Evolutionary conservation across 2,113 vertebrate species (phyloP), one percentile per base, ranked within the genome.

Genomic region (Hemibagrus wyckioides): DNA sequence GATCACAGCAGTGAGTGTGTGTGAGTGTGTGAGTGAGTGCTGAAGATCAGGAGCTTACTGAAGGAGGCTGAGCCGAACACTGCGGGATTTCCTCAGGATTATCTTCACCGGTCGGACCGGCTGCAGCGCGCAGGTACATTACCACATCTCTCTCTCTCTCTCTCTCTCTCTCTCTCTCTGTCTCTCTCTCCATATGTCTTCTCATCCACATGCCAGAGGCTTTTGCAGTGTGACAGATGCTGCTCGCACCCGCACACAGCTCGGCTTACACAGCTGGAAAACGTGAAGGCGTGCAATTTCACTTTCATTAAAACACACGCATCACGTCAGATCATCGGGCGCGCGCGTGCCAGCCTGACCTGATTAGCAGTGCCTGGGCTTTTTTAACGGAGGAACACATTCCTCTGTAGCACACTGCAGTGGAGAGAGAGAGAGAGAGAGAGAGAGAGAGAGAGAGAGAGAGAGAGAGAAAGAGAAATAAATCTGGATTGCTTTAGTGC

Each of bases 21-120:
- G 88, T 89, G 33, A 83, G 65, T 9, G 86, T 23, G 86, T 82
- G 75, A 52, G 73, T 77, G 86, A 73, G 79, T 36, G 81, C 82
- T 75, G 52, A 67, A n/a, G 80, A 54, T 23, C 59, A n/a, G 71
- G 73, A 80, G n/a, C 67, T 61, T 41, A 67, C 33, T 75, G 86
- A 50, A 50, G 75, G 44, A 56, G 48, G 76, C 6, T 56, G 76
- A 30, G 77, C 52, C 56, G 77, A 56, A 65, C 41, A 82, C 67
- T 87, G 82, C 73, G 28, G 85, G 80, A 54, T 84, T 84, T 84
- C 82, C 67, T 50, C 65, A 56, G 82, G 67, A 73, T 52, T 17
- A 17, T 44, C 81, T 23, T 23, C 61, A 50, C 41, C 44, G 50
- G 2, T 4, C 67, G 30, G 48, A 83, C 28, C 61, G 30, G 63